Evolutionary conservation across 2,888 invertebrate species (phyloP).

Genomic region (Anoplius nigerrimus): DNA sequence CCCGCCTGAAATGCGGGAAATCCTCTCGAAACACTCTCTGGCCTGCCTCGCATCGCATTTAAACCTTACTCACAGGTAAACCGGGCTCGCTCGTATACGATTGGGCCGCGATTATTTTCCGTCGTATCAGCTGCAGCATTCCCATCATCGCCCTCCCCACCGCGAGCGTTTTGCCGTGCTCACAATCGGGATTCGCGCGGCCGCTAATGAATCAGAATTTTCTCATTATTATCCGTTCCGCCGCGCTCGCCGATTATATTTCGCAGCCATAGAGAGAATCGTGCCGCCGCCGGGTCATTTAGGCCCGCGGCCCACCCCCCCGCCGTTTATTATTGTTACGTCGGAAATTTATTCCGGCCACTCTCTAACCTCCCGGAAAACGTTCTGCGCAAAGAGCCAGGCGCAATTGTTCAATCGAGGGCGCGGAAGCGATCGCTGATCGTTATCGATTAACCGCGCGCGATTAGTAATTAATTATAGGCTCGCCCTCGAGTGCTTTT

Average conservation of each 20-base stretch:
- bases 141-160: constrained; percentile 7
- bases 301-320: no score
- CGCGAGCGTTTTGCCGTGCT: background rate
- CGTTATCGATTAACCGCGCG: no score
- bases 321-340: background rate
- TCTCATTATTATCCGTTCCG: constrained; percentile 31
- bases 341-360: constrained; percentile 6
- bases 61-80: constrained; percentile 24
- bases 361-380: constrained; percentile 6
- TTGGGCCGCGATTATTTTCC: constrained; percentile 27
- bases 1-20: no score
- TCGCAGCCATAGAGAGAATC: background rate
- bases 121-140: constrained; percentile 18
- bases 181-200: constrained; percentile 8
- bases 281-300: background rate
- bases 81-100: constrained; percentile 7
- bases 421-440: no score
- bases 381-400: background rate
- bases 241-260: constrained; percentile 15
- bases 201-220: constrained; percentile 39
- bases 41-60: constrained; percentile 22
- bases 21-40: constrained; percentile 2
- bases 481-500: no score
- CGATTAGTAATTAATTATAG: no score
- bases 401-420: background rate